These are phyloP conservation scores for Euglossa dilemma DNA, from an alignment of 1,140 invertebrate genomes.

Conservation along the genomic window DNA sequence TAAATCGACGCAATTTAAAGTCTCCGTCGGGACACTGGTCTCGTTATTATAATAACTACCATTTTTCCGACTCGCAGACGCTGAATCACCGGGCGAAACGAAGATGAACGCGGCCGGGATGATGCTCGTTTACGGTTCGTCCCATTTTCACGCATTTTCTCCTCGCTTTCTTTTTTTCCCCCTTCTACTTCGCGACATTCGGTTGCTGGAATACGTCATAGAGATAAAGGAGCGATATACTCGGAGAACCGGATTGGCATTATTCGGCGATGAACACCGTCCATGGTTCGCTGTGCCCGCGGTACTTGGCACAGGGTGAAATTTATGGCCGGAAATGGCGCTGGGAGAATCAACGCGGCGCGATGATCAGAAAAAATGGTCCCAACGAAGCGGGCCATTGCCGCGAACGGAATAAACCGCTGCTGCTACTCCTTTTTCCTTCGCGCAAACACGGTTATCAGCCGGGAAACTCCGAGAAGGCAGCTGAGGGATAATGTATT, in stretches of 20 bases:
- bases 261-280: not conserved
- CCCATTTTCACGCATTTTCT: no score
- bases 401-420: not conserved
- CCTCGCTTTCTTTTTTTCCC: not conserved
- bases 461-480: not conserved
- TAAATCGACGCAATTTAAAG: not conserved
- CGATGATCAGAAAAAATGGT: not conserved
- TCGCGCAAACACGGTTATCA: not conserved
- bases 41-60: not conserved
- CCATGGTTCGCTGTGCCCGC: no score
- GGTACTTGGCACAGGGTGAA: not conserved
- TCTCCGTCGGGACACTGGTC: no score
- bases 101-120: no score
- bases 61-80: not conserved
- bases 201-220: not conserved
- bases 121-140: no score
- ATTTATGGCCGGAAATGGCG: not conserved
- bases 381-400: not conserved
- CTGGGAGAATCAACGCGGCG: no score
- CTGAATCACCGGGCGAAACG: not conserved
- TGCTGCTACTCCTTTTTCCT: not conserved
- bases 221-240: not conserved
- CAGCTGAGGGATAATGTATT: no score
- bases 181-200: not conserved
- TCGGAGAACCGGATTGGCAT: not conserved